Evolutionary conservation across 2,888 invertebrate species (phyloP).

Genomic region (Morpho achilles): DNA sequence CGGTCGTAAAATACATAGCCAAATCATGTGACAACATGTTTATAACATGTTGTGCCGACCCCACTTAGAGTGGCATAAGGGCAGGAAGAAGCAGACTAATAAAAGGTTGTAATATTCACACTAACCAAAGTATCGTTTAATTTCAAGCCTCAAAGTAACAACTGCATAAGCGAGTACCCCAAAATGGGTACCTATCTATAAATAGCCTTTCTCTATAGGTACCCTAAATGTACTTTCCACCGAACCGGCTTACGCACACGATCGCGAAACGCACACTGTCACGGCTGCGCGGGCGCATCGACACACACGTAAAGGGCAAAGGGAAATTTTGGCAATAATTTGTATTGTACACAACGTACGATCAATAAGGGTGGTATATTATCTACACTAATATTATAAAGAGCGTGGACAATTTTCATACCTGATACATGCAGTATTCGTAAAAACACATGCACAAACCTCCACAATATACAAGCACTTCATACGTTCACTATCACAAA

Average conservation of each 20-base stretch:
- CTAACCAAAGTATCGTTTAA: conserved; percentile 14
- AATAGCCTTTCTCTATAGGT: conserved; percentile 49
- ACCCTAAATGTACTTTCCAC: conserved; percentile 52
- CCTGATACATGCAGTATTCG: no score
- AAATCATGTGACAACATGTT: no score
- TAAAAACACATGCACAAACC: no score
- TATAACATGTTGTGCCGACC: no score
- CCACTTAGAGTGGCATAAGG: no score
- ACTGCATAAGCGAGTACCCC: conserved; percentile 21
- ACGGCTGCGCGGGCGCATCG: conserved; percentile 36
- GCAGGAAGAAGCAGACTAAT: neutral
- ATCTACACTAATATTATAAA: neutral
- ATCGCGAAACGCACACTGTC: conserved; percentile 34
- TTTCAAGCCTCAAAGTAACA: conserved; percentile 15
- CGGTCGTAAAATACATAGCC: no score
- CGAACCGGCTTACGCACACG: conserved; percentile 62
- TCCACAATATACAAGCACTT: no score
- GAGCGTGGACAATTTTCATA: no score
- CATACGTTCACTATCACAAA: no score
- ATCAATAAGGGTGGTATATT: conserved; percentile 26
- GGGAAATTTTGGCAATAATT: conserved; percentile 75
- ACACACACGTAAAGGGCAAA: conserved; percentile 52
- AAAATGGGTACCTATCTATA: conserved; percentile 37
- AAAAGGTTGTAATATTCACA: neutral
- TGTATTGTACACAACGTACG: conserved; percentile 37